Evolutionary conservation across 2,888 invertebrate genomes (phyloP).

Genomic region (Euproctis similis): DNA sequence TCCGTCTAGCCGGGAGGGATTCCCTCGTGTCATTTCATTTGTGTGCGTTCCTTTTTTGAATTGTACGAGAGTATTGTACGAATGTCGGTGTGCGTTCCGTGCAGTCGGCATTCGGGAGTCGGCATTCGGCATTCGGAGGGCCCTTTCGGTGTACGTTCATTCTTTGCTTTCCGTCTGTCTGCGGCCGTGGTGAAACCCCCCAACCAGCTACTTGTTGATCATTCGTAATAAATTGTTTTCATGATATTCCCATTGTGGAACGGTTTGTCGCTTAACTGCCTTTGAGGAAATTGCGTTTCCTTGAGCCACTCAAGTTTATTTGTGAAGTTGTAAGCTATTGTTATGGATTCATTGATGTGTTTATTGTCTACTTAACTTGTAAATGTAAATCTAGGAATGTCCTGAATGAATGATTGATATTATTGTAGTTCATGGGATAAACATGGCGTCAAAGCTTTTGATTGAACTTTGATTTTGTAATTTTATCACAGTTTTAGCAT

Average conservation of each 20-base stretch:
- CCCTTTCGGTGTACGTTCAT: conserved; percentile 49
- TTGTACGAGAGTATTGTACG: conserved; percentile 58
- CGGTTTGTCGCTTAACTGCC: conserved; percentile 72
- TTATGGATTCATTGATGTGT: conserved; percentile 5
- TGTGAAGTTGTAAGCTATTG: conserved; percentile 29
- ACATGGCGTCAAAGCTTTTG: too few species aligned
- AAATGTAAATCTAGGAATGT: too few species aligned
- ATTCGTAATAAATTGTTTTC: conserved; percentile 74
- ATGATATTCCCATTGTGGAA: conserved; percentile 73
- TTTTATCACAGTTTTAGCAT: too few species aligned
- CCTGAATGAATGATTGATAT: too few species aligned
- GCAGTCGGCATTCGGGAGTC: conserved; percentile 26
- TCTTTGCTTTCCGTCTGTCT: conserved; percentile 61
- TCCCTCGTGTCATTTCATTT: conserved; percentile 74
- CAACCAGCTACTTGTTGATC: conserved; percentile 75
- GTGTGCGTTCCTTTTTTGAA: conserved; percentile 70
- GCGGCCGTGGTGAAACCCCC: conserved; percentile 46
- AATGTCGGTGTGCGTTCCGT: conserved; percentile 58
- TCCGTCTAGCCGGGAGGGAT: conserved; percentile 75
- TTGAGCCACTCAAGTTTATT: conserved; percentile 61
- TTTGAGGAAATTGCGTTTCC: conserved; percentile 69
- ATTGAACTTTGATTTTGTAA: too few species aligned
- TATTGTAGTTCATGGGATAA: too few species aligned
- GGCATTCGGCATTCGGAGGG: conserved; percentile 46
- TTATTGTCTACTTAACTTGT: too few species aligned